Base-by-base conservation (phyloP, 64 coral and sea anemone genomes). In the Montipora efflorescens region DNA sequence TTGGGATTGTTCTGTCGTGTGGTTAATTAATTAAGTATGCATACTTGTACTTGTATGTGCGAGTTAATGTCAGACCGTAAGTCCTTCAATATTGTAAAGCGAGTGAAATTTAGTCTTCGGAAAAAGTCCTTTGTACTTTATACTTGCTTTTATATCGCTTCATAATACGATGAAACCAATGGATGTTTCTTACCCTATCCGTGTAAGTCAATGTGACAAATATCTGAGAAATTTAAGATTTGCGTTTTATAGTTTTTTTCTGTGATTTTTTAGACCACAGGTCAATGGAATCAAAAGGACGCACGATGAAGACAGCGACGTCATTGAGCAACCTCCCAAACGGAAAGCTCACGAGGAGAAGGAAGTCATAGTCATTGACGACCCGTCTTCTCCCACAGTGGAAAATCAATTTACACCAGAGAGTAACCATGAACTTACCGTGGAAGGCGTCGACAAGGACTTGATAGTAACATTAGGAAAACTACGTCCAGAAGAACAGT, bases 331-430 rank as follows among this genome's bases (percentile, higher is more conserved):
- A 5, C 90, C 87, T 45, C 64, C 90, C 12, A 61, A 59, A 19
- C 76, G 79, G 10, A 81, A 93, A 75, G 74, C 79, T 9, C 78
- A 92, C 3, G 18, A 77, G 0, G 94, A 98, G 59, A 81, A 87
- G 48, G 94, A 93, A 59, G 78, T 93, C 28, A 82, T 98, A 1
- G 78, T 98, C 12, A 98, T 98, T 28, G 96, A 98, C 7, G 79
- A 90, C 19, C 96, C 94, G 19, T 68, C 72, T 5, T 48, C 80
- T 76, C 77, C 62, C 7, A 45, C 61, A 71, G 66, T 68, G 47
- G n/a, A 86, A 86, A 47, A 86, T 15, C 19, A 47, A 48, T 12
- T 71, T 3, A 59, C 67, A 71, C 18, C 62, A 43, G 44, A 71
- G 12, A 14, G 13, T 19, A 48, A 21, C 18, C 8, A 51, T 51